A percentile compares a stretch with the other conserved stretches of the same genome.
Conservation (phyloP, 2,888 invertebrate genomes). For the Drosophila pseudotalamancana region DNA sequence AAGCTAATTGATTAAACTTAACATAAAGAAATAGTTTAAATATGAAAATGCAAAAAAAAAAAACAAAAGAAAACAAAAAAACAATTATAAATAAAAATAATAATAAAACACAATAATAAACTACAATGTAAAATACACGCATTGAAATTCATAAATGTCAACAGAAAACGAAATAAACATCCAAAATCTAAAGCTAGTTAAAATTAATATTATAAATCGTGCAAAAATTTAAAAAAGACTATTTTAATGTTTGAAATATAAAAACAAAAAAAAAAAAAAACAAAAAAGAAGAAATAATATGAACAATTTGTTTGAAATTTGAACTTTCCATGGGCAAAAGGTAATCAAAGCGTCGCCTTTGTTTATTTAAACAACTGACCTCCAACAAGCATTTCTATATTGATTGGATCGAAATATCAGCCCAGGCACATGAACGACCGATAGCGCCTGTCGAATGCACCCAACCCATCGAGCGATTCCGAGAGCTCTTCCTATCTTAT, state of each 20-base stretch:
- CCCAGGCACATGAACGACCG: slow-evolving; percentile 64
- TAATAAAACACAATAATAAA: slow-evolving; percentile 36
- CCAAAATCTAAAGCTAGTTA: slow-evolving; percentile 76
- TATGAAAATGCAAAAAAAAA: slow-evolving; percentile 27
- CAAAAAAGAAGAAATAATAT: slow-evolving; percentile 33
- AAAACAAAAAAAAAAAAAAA: slow-evolving; percentile 42
- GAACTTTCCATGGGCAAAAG: slow-evolving; percentile 44
- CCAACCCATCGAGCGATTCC: slow-evolving; percentile 41
- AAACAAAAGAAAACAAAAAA: slow-evolving; percentile 29
- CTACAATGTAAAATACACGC: slow-evolving; percentile 69
- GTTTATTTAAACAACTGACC: slow-evolving; percentile 79
- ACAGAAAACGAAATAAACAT: slow-evolving; percentile 49
- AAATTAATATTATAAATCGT: slow-evolving; percentile 74
- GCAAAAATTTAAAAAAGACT: slow-evolving; percentile 57
- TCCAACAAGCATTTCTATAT: slow-evolving; percentile 78
- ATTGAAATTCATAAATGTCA: slow-evolving; percentile 68
- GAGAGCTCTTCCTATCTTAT: slow-evolving; percentile 70
- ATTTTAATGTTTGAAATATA: slow-evolving; percentile 82
- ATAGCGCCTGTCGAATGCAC: slow-evolving; percentile 47
- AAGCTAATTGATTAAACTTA: slow-evolving; percentile 76
- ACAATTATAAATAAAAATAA: slow-evolving; percentile 51
- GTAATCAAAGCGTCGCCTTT: slow-evolving; percentile 46
- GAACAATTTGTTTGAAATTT: slow-evolving; percentile 61
- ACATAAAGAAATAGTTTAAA: slow-evolving; percentile 44
- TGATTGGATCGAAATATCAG: slow-evolving; percentile 60